Evolutionary conservation across 53 echinoderm and acorn worm genomes (phyloP).

Genomic region (Paelopatides confundens): DNA sequence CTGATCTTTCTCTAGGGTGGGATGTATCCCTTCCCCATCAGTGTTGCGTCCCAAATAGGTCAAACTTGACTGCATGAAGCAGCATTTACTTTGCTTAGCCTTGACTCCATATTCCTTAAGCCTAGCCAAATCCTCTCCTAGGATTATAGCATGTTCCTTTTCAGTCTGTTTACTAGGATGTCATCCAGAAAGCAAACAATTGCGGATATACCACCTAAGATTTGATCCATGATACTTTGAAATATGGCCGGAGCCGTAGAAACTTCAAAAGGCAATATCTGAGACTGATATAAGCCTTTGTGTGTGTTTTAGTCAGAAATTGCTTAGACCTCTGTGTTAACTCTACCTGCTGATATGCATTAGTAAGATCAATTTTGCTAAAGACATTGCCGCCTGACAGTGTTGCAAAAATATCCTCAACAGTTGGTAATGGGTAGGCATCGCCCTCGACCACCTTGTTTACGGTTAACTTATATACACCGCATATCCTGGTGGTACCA

Average conservation of each 20-base stretch:
- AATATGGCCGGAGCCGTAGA: conserved; percentile 29
- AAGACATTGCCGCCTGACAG: background rate
- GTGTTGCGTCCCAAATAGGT: conserved; percentile 59
- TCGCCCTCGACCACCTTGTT: conserved; percentile 20
- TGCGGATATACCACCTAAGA: conserved; percentile 7
- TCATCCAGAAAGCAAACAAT: conserved; percentile 48
- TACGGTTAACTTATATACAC: conserved; percentile 36
- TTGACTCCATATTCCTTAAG: conserved; percentile 31
- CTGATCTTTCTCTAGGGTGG: conserved; percentile 49
- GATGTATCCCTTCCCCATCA: conserved; percentile 54
- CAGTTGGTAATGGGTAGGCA: conserved; percentile 11
- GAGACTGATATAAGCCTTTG: background rate
- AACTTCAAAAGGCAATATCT: conserved; percentile 50
- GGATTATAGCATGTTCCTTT: background rate
- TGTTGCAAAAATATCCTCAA: conserved; percentile 42
- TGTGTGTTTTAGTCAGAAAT: background rate
- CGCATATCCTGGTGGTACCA: background rate
- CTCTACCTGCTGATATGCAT: conserved; percentile 65
- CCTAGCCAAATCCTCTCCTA: conserved; percentile 42
- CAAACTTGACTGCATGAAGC: conserved; percentile 50
- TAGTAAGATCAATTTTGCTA: conserved; percentile 37
- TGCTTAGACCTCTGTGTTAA: background rate
- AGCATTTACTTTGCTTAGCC: conserved; percentile 48
- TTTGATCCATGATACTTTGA: background rate
- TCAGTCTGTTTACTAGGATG: conserved; percentile 41